Base-by-base conservation (phyloP, 2,113 vertebrate species). In the Entelurus aequoreus region DNA sequence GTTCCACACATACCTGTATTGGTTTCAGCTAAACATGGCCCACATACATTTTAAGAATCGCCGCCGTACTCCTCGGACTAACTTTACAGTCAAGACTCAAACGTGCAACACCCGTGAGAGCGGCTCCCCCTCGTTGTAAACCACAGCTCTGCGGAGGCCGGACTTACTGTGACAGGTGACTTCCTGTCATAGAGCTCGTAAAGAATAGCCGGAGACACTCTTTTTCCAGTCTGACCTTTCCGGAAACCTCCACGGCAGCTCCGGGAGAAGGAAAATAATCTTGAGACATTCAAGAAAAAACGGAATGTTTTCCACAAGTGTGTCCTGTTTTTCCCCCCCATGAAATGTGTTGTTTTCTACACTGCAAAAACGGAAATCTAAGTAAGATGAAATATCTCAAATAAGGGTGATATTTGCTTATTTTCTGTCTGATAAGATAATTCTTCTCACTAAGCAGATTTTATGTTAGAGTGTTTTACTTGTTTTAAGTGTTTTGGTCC, bases 1-100 rank as follows among this genome's bases (percentile, higher is more conserved):
- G 81, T 83, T 83, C 71, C 68, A 77, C 58, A 59, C 82, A 83
- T 87, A 76, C 57, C 76, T 82, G 77, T 77, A 87, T 85, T 74
- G 79, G 83, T 81, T 87, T 82, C 73, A 82, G 73, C 81, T 76
- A 77, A 85, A 78, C 69, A 52, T 54, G 77, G 72, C 83, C 83
- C 68, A 63, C 69, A 44, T 57, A 58, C 60, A 47, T 56, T 66
- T 72, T 65, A 38, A 77, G 63, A 80, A 55, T 73, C 58, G 53
- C 68, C 19, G 13, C 60, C 60, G 65, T 40, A 55, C 58, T 71
- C 48, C 60, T 60, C 63, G 40, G 61, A 55, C 61, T 65, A 38
- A 38, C 40, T 67, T 56, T n/a, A 63, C 68, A 66, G 61, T 62
- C 62, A 46, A 46, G 51, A 52, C 61, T 55, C 60, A 65, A 62